A percentile compares a stretch with the other conserved stretches of the same genome.
These are phyloP conservation scores for Neogobius melanostomus DNA, from an alignment of 2,113 vertebrate species.

Conservation along the genomic window DNA sequence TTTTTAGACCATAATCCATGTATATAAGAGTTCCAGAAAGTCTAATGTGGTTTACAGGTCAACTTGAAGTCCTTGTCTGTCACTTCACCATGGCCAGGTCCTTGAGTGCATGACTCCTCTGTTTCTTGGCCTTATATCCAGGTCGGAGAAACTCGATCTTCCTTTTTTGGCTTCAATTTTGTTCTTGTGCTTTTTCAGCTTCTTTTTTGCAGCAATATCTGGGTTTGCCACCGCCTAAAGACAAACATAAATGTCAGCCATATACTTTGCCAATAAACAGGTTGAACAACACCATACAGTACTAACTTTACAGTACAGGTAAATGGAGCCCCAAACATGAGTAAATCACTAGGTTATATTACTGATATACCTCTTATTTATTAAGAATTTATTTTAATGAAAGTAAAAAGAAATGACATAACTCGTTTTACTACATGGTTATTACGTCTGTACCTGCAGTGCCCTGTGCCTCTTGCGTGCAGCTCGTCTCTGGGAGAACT, in stretches of 20 bases:
- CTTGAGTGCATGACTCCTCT: slow-evolving; percentile 79
- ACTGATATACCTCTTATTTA: no score
- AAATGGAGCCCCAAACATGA: no score
- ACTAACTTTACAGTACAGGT: neutral
- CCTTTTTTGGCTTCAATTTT: slow-evolving; percentile 90
- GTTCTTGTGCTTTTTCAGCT: slow-evolving; percentile 92
- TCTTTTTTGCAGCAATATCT: slow-evolving; percentile 92
- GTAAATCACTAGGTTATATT: neutral
- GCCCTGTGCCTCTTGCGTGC: slow-evolving; percentile 87
- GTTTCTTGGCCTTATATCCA: slow-evolving; percentile 88
- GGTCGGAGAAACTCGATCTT: slow-evolving; percentile 89
- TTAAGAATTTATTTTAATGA: neutral
- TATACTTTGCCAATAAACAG: neutral
- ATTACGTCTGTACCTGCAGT: slow-evolving; percentile 80
- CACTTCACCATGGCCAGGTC: slow-evolving; percentile 90
- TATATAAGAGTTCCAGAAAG: neutral
- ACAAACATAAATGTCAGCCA: neutral
- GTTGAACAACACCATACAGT: neutral
- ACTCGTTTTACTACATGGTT: neutral
- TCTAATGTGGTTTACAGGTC: neutral
- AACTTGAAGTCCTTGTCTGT: slow-evolving; percentile 16
- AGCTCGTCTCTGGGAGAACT: slow-evolving; percentile 81
- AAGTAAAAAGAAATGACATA: neutral
- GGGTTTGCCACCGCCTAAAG: slow-evolving; percentile 89
- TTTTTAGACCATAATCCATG: neutral